Percentiles rank a stretch among this genome's conserved stretches.
These are phyloP conservation scores for Brachionus sp. DNA, from an alignment of 1,140 invertebrate species.

Conservation along the genomic window DNA sequence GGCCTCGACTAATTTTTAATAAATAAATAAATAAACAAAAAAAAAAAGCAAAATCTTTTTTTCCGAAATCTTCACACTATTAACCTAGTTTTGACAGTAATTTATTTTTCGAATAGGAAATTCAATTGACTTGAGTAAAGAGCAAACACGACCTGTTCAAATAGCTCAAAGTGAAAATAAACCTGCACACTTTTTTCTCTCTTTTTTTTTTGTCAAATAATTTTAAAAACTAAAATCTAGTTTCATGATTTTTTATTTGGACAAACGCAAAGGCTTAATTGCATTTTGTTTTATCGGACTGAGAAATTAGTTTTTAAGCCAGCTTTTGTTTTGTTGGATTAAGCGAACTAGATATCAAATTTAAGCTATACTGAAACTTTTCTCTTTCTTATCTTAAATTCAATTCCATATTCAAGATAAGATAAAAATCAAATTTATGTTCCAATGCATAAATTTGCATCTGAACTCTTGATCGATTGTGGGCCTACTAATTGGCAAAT, in stretches of 20 bases:
- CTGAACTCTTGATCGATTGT: not conserved
- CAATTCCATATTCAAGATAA: not conserved
- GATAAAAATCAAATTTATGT: not conserved
- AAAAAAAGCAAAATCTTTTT: not conserved
- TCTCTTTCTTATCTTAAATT: not conserved
- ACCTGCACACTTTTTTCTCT: not conserved
- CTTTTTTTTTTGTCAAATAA: not conserved
- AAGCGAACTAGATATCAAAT: not conserved
- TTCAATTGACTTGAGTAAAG: not conserved
- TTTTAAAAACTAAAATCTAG: constrained; percentile 13
- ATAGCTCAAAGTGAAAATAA: not conserved
- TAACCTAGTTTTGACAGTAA: not conserved
- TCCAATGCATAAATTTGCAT: not conserved
- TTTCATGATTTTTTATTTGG: not conserved
- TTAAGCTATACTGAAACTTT: not conserved
- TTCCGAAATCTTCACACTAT: not conserved
- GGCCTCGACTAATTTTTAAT: not conserved
- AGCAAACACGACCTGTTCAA: constrained; percentile 4
- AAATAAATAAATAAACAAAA: not conserved
- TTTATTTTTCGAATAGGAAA: not conserved
- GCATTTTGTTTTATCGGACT: not conserved
- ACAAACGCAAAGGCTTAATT: constrained; percentile 20
- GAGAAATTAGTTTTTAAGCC: constrained; percentile 36
- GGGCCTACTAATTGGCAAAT: not conserved
- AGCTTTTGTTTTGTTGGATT: constrained; percentile 38